phyloP scores from a whole-genome alignment of 2,888 invertebrate species.

The Synergus japonicus region DNA sequence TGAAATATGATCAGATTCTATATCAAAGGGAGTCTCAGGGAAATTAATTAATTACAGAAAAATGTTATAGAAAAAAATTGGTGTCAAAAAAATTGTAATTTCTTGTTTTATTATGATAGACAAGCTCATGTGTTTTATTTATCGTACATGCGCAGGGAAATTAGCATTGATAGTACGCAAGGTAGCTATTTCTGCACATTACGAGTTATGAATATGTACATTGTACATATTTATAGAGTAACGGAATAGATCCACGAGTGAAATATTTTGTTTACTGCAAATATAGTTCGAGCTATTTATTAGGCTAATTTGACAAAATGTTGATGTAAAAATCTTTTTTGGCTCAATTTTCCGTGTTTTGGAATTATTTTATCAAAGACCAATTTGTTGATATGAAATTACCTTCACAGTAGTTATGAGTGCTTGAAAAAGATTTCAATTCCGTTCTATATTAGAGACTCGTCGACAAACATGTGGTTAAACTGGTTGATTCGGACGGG shows the following conservation, averaged over 20 bases:
- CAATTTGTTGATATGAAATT: constrained; percentile 57
- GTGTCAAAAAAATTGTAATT: too few relatives aligned
- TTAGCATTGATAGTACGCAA: neutral
- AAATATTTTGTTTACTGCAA: neutral
- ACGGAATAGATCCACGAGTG: neutral
- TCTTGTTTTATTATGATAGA: neutral
- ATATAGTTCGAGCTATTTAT: neutral
- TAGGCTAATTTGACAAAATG: neutral
- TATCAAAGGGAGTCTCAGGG: neutral
- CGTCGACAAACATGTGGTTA: constrained; percentile 71
- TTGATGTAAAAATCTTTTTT: neutral
- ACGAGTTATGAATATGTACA: neutral
- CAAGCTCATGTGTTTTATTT: neutral
- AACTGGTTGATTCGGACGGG: constrained; percentile 68
- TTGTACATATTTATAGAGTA: neutral
- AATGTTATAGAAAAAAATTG: too few relatives aligned
- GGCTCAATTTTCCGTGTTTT: neutral
- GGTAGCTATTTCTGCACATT: neutral
- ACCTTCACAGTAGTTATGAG: constrained; percentile 60
- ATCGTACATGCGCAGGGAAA: neutral
- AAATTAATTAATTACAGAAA: neutral
- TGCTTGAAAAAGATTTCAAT: neutral
- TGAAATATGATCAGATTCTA: constrained; percentile 50
- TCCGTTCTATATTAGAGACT: constrained; percentile 57
- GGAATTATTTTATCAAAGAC: neutral